These are phyloP conservation scores for Urocitellus parryii DNA, from an alignment of 2,113 vertebrate species.

Conservation along the genomic window DNA sequence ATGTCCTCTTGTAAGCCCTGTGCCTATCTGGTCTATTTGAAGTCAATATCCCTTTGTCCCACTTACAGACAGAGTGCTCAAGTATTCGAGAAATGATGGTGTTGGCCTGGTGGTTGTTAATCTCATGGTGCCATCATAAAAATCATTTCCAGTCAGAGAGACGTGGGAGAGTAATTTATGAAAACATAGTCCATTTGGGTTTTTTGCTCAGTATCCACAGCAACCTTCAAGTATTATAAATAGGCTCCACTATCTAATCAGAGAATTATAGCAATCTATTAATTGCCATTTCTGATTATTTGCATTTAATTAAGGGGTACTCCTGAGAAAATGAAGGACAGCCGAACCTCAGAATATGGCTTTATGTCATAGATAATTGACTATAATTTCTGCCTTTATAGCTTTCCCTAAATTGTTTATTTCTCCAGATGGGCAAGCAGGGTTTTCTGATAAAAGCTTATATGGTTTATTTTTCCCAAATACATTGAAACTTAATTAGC, in stretches of 20 bases:
- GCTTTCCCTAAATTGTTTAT: conserved; percentile 77
- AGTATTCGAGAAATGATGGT: background rate
- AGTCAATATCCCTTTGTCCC: background rate
- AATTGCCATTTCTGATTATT: conserved; percentile 86
- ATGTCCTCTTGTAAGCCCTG: background rate
- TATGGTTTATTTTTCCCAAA: conserved; percentile 69
- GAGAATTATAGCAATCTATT: conserved; percentile 80
- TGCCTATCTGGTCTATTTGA: background rate
- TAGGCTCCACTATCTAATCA: conserved; percentile 75
- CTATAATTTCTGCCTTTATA: conserved; percentile 84
- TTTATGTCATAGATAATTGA: conserved; percentile 85
- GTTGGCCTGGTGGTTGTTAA: background rate
- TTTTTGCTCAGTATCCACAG: background rate
- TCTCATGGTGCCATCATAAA: background rate
- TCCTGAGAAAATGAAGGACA: conserved; percentile 84
- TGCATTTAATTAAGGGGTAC: conserved; percentile 86
- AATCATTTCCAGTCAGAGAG: background rate
- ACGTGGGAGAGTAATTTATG: background rate
- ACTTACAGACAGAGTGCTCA: background rate
- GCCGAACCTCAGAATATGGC: conserved; percentile 82
- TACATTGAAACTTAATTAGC: conserved; percentile 80
- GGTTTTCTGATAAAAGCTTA: conserved; percentile 73
- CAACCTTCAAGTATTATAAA: conserved; percentile 64
- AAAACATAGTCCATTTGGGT: background rate
- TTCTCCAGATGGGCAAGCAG: conserved; percentile 63